A percentile compares a stretch with the other conserved stretches of the same genome.
Conservation (phyloP, 2,888 invertebrate species). For the Tenthredo livida region DNA sequence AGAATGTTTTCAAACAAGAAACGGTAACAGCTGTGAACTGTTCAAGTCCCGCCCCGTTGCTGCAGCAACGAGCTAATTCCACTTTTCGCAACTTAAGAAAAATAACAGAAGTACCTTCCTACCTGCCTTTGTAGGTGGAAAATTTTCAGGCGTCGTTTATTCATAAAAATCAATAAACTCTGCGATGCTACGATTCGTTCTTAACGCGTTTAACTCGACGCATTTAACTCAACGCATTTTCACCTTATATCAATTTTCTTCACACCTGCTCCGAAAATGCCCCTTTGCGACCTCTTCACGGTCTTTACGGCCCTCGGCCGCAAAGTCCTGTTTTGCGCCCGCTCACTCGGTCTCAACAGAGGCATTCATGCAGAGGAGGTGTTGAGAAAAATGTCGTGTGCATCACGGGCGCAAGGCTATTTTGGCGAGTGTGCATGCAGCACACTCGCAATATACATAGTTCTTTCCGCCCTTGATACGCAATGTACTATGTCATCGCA, state of each 20-base stretch:
- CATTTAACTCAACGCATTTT: not conserved
- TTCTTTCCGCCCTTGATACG: too few relatives aligned
- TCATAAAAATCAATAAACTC: slow-evolving; percentile 1
- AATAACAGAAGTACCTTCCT: slow-evolving; percentile 22
- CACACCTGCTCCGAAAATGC: too few relatives aligned
- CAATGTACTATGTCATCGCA: too few relatives aligned
- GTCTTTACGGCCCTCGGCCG: too few relatives aligned
- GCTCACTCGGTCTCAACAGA: too few relatives aligned
- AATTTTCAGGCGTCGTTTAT: not conserved
- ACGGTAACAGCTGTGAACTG: slow-evolving; percentile 43
- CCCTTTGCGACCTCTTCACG: too few relatives aligned
- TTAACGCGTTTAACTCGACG: not conserved
- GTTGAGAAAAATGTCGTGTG: too few relatives aligned
- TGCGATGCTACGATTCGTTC: not conserved
- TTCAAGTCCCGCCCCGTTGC: slow-evolving; percentile 25
- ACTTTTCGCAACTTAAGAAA: slow-evolving; percentile 40
- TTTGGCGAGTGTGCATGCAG: too few relatives aligned
- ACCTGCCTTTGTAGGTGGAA: not conserved
- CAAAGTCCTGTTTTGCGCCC: too few relatives aligned
- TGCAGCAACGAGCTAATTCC: slow-evolving; percentile 49
- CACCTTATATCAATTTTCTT: not conserved
- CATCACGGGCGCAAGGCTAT: too few relatives aligned
- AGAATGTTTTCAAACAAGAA: slow-evolving; percentile 46
- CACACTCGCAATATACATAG: too few relatives aligned
- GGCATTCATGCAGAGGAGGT: too few relatives aligned